These are phyloP conservation scores for Thecophora atra DNA, from an alignment of 2,888 invertebrate genomes.

Conservation along the genomic window DNA sequence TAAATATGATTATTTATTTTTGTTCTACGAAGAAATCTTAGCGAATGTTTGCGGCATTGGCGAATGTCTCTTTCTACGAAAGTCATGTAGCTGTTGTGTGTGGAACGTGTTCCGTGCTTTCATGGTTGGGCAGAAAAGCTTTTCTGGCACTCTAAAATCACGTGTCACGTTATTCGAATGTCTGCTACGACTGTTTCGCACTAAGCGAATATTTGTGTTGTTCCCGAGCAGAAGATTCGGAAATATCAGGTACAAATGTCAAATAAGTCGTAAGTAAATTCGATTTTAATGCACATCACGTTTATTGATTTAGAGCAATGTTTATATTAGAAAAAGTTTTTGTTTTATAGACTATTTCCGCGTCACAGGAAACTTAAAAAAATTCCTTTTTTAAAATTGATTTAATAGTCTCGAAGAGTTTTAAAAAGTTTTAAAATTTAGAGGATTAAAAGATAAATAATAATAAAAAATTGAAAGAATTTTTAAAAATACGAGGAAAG, in stretches of 20 bases:
- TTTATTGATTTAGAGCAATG: neutral
- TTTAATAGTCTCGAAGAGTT: no score
- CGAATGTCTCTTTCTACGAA: neutral
- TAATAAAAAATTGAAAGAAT: no score
- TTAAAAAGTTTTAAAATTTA: no score
- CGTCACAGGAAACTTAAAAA: no score
- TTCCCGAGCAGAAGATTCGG: neutral
- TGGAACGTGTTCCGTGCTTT: conserved; percentile 28
- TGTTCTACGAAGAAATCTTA: conserved; percentile 1
- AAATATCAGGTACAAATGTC: neutral
- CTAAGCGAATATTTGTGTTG: neutral
- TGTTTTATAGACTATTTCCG: no score
- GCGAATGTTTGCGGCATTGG: neutral
- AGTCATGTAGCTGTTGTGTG: conserved; percentile 13
- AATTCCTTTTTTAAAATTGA: no score
- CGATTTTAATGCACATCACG: conserved; percentile 6
- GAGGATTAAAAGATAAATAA: no score
- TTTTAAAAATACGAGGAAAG: no score
- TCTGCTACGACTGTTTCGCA: neutral
- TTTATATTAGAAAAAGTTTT: no score
- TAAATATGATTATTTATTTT: conserved; percentile 14
- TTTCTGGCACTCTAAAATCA: conserved; percentile 12
- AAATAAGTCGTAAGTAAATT: neutral
- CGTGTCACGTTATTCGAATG: conserved; percentile 22
- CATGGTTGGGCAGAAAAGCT: conserved; percentile 5